phyloP scores from a whole-genome alignment of 2,888 invertebrate species.

The Rugalucina vietnamica region DNA sequence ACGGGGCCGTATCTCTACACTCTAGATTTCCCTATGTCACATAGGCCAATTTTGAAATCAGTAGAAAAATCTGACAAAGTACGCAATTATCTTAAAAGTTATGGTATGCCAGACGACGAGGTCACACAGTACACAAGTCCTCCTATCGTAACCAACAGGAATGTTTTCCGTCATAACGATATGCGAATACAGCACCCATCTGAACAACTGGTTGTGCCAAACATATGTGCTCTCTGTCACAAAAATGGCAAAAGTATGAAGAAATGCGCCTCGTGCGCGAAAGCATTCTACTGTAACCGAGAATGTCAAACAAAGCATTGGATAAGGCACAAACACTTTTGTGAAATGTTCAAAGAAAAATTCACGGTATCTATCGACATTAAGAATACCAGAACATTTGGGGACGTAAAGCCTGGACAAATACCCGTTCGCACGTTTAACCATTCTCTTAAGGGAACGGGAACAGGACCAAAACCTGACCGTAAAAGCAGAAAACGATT shows the following conservation, averaged over 20 bases:
- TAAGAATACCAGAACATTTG: not conserved
- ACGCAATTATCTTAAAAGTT: not conserved
- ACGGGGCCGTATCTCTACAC: slow-evolving; percentile 25
- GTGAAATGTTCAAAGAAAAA: slow-evolving; percentile 17
- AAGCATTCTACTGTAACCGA: slow-evolving; percentile 36
- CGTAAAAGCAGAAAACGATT: slow-evolving; percentile 13
- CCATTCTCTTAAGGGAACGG: slow-evolving; percentile 17
- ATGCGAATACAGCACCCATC: slow-evolving; percentile 28
- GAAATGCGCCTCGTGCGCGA: slow-evolving; percentile 33
- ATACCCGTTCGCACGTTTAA: not conserved
- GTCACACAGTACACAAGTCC: slow-evolving; percentile 13
- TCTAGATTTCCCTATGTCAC: not conserved
- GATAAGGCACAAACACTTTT: slow-evolving; percentile 35
- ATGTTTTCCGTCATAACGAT: slow-evolving; percentile 32
- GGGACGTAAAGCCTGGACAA: not conserved
- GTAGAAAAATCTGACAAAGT: not conserved
- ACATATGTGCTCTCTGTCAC: slow-evolving; percentile 26
- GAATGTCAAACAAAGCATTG: slow-evolving; percentile 39
- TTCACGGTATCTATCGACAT: slow-evolving; percentile 24
- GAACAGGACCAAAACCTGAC: slow-evolving; percentile 36
- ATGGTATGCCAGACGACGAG: slow-evolving; percentile 26
- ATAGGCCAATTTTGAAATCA: not conserved
- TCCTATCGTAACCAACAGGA: slow-evolving; percentile 33
- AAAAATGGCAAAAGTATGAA: not conserved
- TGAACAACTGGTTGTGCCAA: not conserved